Evolutionary conservation across 2,113 vertebrate genomes (phyloP), one percentile per base, ranked within the genome.

Genomic region (Grammomys dolichurus): DNA sequence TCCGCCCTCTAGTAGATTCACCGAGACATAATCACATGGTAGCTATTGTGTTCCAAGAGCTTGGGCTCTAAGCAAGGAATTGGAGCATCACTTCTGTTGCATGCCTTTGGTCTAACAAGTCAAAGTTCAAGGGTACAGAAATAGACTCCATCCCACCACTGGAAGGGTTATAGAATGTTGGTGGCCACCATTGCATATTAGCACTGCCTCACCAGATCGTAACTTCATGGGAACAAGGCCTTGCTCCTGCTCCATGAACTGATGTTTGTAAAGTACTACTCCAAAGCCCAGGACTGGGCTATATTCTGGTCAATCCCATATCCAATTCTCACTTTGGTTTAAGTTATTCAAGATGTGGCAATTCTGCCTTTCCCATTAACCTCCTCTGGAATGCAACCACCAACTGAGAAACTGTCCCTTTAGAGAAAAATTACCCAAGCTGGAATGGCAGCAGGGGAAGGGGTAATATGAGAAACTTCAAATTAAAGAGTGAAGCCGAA

Each of bases 401-500:
- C 96, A 95, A 96, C 90, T 97, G 96, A 97, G 92, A 97, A 97
- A 95, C 98, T 98, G 98, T 98, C 96, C 95, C 96, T 98, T 98
- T 97, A 97, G 96, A 97, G 97, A 98, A 97, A 98, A 98, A 98
- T 98, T 36, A 95, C 90, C 63, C 96, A 93, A 87, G 95, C 89
- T 82, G 86, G 97, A 95, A 96, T 87, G 90, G 88, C 43, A 87
- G 89, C 93, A 97, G 92, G 95, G 89, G 87, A 97, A 95, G 93
- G 82, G 95, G 96, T 98, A 97, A 98, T 89, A 96, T 96, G 92
- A 98, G 96, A 97, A 96, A 98, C 93, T 97, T 98, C 96, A 98
- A 98, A 98, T 98, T 97, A 98, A 98, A 98, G 97, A 97, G 97
- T 97, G 98, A 98, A 98, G 97, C 96, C 19, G 97, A 98, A 98